Percentiles rank a stretch among this genome's conserved stretches.
phyloP scores from a whole-genome alignment of 2,797 vertebrate species.

The Macrochelys suwanniensis region DNA sequence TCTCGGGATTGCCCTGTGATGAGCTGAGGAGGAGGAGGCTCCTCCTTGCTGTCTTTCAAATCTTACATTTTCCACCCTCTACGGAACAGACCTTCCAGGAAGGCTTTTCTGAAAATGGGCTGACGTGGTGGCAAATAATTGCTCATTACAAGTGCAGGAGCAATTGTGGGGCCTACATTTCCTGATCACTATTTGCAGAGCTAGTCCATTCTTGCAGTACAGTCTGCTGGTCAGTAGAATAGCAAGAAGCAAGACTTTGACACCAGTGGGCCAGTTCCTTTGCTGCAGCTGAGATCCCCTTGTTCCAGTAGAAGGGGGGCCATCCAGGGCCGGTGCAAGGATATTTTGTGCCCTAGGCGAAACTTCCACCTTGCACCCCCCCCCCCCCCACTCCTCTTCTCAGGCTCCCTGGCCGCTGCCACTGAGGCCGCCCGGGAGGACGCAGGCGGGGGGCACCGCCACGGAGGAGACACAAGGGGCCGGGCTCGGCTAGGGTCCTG shows the following conservation, averaged over 20 bases:
- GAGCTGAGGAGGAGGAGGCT: neutral
- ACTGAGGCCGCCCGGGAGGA: too few relatives aligned
- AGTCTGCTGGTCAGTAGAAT: neutral
- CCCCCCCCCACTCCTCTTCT: too few relatives aligned
- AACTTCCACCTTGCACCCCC: too few relatives aligned
- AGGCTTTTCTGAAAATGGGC: neutral
- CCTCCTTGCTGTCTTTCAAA: neutral
- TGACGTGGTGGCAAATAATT: neutral
- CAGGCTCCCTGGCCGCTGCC: too few relatives aligned
- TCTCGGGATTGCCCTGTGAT: neutral
- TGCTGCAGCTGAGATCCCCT: neutral
- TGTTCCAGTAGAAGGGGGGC: neutral
- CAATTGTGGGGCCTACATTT: neutral
- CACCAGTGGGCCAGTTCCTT: neutral
- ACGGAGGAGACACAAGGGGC: too few relatives aligned
- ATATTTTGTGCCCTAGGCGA: too few relatives aligned
- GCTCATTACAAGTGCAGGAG: neutral
- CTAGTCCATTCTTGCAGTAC: neutral
- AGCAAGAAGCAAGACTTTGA: neutral
- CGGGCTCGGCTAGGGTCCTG: too few relatives aligned
- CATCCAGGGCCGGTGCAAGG: neutral
- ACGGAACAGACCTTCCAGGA: neutral
- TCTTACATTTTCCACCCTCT: accelerated
- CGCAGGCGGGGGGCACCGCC: too few relatives aligned
- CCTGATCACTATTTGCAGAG: neutral